phyloP scores from a whole-genome alignment of 2,888 invertebrate species.

The Diplolepis rosae region DNA sequence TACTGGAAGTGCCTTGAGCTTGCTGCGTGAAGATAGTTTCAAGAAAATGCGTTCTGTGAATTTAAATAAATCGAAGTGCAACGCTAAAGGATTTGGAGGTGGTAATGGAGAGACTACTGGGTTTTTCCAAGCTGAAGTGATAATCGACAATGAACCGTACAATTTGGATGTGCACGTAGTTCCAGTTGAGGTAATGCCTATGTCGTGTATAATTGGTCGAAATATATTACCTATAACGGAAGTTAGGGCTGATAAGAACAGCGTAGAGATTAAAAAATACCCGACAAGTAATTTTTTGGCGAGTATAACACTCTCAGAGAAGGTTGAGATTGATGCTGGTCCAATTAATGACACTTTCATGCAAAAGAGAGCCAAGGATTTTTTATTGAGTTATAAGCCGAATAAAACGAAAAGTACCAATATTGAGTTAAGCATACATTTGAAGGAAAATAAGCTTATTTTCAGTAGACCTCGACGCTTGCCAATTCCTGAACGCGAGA shows the following conservation, averaged over 20 bases:
- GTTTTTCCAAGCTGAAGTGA: conserved; percentile 12
- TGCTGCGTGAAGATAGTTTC: not conserved
- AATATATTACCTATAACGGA: too few relatives aligned
- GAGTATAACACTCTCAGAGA: too few relatives aligned
- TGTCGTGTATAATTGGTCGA: conserved; percentile 24
- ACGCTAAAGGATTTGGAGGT: conserved; percentile 6
- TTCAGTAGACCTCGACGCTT: conserved; percentile 34
- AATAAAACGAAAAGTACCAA: conserved; percentile 44
- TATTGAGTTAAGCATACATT: conserved; percentile 51
- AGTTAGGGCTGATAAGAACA: too few relatives aligned
- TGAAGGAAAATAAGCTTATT: conserved; percentile 30
- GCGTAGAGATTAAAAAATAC: too few relatives aligned
- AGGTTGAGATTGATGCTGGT: too few relatives aligned
- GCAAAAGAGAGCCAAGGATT: too few relatives aligned
- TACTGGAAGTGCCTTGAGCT: conserved; percentile 18
- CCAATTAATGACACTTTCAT: too few relatives aligned
- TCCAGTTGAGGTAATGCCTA: conserved; percentile 15
- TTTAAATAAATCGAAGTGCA: not conserved
- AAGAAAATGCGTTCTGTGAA: not conserved
- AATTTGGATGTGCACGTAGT: conserved; percentile 22
- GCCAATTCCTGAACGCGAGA: conserved; percentile 29
- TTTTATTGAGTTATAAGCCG: too few relatives aligned
- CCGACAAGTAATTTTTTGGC: too few relatives aligned
- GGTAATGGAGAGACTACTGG: conserved; percentile 17
- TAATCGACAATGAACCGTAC: conserved; percentile 15